Conservation (phyloP, 2,113 vertebrate species). For the Platanista minor region DNA sequence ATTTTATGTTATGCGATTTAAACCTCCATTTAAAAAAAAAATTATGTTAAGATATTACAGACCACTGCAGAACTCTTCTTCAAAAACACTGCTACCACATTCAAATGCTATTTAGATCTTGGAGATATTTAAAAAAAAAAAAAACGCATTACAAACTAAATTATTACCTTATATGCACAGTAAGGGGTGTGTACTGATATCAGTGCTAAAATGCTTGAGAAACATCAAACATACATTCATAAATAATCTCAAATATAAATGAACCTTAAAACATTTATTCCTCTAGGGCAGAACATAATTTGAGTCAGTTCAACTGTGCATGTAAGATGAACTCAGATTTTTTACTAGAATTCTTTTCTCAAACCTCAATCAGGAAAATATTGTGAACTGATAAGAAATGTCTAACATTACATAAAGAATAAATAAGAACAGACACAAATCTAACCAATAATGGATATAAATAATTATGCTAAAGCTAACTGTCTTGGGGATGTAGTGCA, state of each 20-base stretch:
- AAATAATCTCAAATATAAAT: background rate
- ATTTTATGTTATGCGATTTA: background rate
- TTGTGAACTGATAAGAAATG: background rate
- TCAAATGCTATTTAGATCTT: conserved; percentile 13
- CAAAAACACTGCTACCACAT: background rate
- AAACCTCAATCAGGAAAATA: background rate
- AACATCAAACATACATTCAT: background rate
- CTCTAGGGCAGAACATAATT: background rate
- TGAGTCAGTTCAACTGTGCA: background rate
- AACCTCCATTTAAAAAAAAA: background rate
- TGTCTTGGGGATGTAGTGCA: background rate
- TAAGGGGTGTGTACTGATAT: background rate
- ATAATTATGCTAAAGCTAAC: conserved; percentile 9
- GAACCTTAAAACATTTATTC: conserved; percentile 23
- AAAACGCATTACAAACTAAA: conserved; percentile 39
- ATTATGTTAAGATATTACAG: background rate
- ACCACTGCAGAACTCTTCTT: background rate
- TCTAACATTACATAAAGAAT: background rate
- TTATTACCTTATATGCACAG: background rate
- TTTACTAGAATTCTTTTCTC: background rate
- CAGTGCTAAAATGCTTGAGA: background rate
- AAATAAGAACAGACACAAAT: conserved; percentile 13
- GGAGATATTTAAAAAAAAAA: conserved; percentile 27
- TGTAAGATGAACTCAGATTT: background rate
- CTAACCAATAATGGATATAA: conserved; percentile 5